Conservation (phyloP, 2,888 invertebrate species). For the Melikaiella ostensackeni region DNA sequence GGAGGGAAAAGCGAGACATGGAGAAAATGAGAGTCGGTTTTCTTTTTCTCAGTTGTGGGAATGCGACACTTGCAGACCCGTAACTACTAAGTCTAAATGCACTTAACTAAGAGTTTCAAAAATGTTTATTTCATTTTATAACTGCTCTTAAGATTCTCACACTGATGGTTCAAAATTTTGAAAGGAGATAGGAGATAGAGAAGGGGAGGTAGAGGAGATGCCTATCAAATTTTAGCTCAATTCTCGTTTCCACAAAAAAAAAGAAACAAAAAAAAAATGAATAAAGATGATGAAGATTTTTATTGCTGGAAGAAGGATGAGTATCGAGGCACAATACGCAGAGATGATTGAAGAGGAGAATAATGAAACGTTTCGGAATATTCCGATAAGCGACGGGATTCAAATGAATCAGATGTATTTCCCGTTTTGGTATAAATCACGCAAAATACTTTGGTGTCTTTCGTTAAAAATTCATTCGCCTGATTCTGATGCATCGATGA, state of each 20-base stretch:
- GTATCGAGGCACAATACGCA: constrained; percentile 13
- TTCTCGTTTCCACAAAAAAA: too few species aligned
- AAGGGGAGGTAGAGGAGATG: too few species aligned
- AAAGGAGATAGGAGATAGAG: too few species aligned
- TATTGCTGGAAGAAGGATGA: constrained; percentile 21
- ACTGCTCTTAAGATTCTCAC: not conserved
- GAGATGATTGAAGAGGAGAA: constrained; percentile 26
- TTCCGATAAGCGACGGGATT: constrained; percentile 16
- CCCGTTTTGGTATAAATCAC: constrained; percentile 10
- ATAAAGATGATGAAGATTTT: constrained; percentile 22
- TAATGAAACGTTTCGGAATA: constrained; percentile 35
- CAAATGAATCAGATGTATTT: constrained; percentile 23
- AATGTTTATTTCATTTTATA: not conserved
- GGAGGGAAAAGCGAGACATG: not conserved
- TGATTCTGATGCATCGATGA: not conserved
- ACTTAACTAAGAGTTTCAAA: constrained; percentile 5
- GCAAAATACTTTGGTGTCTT: not conserved
- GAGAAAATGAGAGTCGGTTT: not conserved
- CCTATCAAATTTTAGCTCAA: too few species aligned
- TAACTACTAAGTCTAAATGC: constrained; percentile 2
- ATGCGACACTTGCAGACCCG: constrained; percentile 4
- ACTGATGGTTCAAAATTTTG: not conserved
- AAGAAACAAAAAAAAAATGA: not conserved
- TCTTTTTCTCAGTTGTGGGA: constrained; percentile 20
- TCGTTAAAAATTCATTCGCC: constrained; percentile 12